Evolutionary conservation across 1,140 invertebrate genomes (phyloP).

Genomic region (Cataglyphis hispanica): DNA sequence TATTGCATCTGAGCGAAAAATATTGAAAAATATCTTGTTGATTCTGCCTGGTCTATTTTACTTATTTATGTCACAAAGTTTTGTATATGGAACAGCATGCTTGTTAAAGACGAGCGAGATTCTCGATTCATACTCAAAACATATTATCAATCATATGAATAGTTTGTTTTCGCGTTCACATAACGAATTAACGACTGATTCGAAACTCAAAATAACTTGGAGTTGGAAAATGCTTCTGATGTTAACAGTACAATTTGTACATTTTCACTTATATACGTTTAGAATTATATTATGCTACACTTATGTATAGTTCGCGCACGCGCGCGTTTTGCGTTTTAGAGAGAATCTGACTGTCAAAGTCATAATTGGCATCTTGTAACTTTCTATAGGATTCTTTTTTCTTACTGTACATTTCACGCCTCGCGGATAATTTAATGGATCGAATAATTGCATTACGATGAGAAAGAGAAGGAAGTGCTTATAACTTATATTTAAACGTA

Average conservation of each 20-base stretch:
- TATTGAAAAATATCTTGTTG: conserved; percentile 63
- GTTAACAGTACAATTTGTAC: conserved; percentile 41
- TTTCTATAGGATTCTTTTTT: conserved; percentile 37
- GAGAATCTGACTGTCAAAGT: conserved; percentile 31
- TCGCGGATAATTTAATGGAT: conserved; percentile 11
- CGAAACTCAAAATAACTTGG: background rate
- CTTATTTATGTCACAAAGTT: conserved; percentile 44
- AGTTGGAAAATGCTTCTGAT: background rate
- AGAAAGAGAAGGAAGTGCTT: conserved; percentile 10
- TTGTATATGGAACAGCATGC: conserved; percentile 55
- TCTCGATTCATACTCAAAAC: conserved; percentile 28
- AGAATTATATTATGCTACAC: conserved; percentile 61
- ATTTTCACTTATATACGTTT: conserved; percentile 48
- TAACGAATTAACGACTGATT: conserved; percentile 14
- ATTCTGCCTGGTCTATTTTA: conserved; percentile 43
- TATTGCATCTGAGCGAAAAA: conserved; percentile 48
- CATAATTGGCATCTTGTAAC: conserved; percentile 61
- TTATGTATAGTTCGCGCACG: conserved; percentile 51
- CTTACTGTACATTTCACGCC: conserved; percentile 23
- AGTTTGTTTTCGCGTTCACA: background rate
- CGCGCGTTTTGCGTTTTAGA: conserved; percentile 48
- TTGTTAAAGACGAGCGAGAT: conserved; percentile 44
- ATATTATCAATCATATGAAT: background rate
- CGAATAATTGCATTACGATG: background rate
- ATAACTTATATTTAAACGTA: conserved; percentile 18